Percentiles rank a stretch among this genome's conserved stretches.
Evolutionary conservation across 2,888 invertebrate species (phyloP).

Genomic region (Dasysyrphus albostriatus): DNA sequence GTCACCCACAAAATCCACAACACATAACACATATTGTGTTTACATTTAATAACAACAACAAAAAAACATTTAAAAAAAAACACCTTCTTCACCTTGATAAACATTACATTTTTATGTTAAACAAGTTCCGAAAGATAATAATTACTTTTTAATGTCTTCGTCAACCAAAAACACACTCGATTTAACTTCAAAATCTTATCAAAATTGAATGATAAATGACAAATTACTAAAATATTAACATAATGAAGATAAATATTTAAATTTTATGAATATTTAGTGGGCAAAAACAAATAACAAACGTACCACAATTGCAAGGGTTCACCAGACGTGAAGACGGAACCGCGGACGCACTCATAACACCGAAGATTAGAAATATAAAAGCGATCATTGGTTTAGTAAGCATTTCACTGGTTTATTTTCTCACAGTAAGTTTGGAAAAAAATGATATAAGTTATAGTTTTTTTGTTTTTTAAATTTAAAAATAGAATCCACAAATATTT

Average conservation of each 20-base stretch:
- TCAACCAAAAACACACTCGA: conserved; percentile 13
- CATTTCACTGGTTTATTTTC: conserved; percentile 63
- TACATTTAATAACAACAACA: not conserved
- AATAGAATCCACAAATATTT: not conserved
- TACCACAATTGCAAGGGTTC: conserved; percentile 76
- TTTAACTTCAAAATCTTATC: conserved; percentile 6
- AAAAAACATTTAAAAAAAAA: not conserved
- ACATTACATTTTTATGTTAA: conserved; percentile 5
- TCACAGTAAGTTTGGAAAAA: conserved; percentile 26
- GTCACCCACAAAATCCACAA: conserved; percentile 11
- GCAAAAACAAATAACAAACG: conserved; percentile 36
- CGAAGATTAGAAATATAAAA: conserved; percentile 66
- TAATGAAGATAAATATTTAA: conserved; percentile 57
- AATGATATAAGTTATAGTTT: not conserved
- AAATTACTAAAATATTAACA: conserved; percentile 25
- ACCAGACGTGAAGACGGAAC: conserved; percentile 69
- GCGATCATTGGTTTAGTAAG: conserved; percentile 49
- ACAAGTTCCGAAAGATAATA: conserved; percentile 60
- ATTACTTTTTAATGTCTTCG: conserved; percentile 68
- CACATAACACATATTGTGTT: conserved; percentile 25
- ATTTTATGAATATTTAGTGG: conserved; percentile 47
- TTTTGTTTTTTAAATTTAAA: not conserved
- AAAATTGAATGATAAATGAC: conserved; percentile 23
- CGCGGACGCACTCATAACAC: conserved; percentile 51
- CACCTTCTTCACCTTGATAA: conserved; percentile 56